Base-by-base conservation (phyloP, 1,140 invertebrate genomes). In the Zaprionus lachaisei region DNA sequence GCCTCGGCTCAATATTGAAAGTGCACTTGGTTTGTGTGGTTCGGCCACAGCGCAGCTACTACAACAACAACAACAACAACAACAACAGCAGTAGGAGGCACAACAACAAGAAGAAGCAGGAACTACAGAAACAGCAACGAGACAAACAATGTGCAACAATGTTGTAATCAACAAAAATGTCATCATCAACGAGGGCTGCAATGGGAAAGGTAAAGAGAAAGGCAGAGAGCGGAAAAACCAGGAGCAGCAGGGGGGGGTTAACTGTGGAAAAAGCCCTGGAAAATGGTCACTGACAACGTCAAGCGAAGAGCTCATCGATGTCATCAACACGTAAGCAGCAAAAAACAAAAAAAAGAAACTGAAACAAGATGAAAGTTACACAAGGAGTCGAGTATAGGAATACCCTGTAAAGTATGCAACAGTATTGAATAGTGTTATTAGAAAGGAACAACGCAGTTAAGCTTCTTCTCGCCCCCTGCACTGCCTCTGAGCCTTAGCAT, bases 121-220 rank as follows among this genome's bases (percentile, higher is more conserved):
- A 49, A 12, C 44, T 58, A 31, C 26, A 38, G 15, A 55, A 51
- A n/a, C 62, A 58, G 26, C 72, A 71, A 75, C 67, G 72, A 75
- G 67, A 71, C 72, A 75, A 79, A 79, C 66, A 79, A 75, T 75
- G 66, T 76, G 77, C 65, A 79, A 79, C 72, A 79, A 75, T 79
- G 77, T 79, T 79, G 77, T 79, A 79, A 79, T 79, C 77, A 79
- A 79, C 77, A 75, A 79, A 79, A 79, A 79, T 79, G 77, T 79
- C 77, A 79, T 79, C 77, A 75, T 79, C 77, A 75, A 70, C 76
- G 72, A 71, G 56, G 67, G 28, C 66, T 56, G 44, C 69, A 65
- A 15, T 41, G 38, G 14, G 15, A 38, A 38, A 38, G 14, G 14
- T 12, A 15, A 38, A 5, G 38, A 41, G 15, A 41, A 41, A 7